A percentile compares a stretch with the other conserved stretches of the same genome.
These are phyloP conservation scores for Mus pahari DNA, from an alignment of 2,113 vertebrate species.

Conservation along the genomic window DNA sequence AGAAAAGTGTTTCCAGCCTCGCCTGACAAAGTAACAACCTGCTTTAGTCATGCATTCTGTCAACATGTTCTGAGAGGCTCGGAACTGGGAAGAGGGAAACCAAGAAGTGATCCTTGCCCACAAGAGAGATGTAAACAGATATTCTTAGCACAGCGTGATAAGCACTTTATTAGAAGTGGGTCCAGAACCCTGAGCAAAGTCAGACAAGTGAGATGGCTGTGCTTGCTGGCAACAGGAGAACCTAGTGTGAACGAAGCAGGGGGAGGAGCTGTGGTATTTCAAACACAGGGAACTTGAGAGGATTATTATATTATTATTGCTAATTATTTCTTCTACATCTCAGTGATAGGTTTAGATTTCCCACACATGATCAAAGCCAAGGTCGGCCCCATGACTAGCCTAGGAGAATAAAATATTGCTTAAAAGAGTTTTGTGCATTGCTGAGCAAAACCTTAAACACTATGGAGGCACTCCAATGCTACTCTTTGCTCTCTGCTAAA, in stretches of 20 bases:
- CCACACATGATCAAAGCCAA: not conserved
- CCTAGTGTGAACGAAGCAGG: not conserved
- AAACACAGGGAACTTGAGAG: not conserved
- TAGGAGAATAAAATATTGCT: not conserved
- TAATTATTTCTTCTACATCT: not conserved
- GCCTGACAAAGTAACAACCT: not conserved
- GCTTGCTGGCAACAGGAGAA: not conserved
- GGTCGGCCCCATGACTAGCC: not conserved
- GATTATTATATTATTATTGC: not conserved
- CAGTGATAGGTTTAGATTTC: conserved; percentile 14
- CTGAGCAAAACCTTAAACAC: conserved; percentile 5
- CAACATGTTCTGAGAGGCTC: conserved; percentile 15
- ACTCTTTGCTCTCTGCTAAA: not conserved
- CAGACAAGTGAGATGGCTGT: not conserved
- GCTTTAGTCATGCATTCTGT: not conserved
- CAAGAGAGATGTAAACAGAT: conserved; percentile 17
- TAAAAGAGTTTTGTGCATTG: not conserved
- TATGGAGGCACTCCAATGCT: not conserved
- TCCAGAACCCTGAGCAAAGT: not conserved
- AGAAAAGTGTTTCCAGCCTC: not conserved
- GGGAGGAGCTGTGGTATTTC: not conserved
- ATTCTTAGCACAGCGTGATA: not conserved
- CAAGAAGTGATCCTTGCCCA: conserved; percentile 23
- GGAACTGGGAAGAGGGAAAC: not conserved
- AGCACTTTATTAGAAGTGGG: conserved; percentile 23